Conservation (phyloP, 2,888 invertebrate species). For the Xestia sexstrigata region DNA sequence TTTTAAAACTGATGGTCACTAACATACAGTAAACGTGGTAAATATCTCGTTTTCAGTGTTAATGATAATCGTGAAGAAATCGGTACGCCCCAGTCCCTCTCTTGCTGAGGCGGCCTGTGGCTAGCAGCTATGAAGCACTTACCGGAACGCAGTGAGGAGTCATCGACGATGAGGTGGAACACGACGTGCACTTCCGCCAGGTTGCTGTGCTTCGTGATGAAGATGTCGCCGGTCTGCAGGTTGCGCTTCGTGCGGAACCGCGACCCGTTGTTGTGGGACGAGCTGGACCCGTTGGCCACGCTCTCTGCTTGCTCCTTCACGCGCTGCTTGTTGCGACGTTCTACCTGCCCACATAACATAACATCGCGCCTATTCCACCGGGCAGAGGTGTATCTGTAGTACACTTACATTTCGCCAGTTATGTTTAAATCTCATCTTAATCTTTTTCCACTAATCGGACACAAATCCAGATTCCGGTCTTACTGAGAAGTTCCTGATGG, state of each 20-base stretch:
- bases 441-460: background rate
- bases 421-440: background rate
- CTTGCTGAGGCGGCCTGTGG: background rate
- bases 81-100: background rate
- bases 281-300: slow-evolving; percentile 81
- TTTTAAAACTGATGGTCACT: no score
- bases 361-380: background rate
- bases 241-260: slow-evolving; percentile 84
- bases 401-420: background rate
- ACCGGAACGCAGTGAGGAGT: slow-evolving; percentile 90
- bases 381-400: background rate
- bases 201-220: slow-evolving; percentile 97
- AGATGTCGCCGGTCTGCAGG: slow-evolving; percentile 96
- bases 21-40: no score
- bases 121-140: slow-evolving; percentile 7
- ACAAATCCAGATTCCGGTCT: background rate
- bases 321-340: slow-evolving; percentile 76
- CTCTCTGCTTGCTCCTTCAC: slow-evolving; percentile 59
- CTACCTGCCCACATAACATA: slow-evolving; percentile 69
- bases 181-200: slow-evolving; percentile 98
- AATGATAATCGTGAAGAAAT: no score
- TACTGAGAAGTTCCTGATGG: background rate
- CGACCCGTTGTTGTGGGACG: slow-evolving; percentile 71
- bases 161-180: slow-evolving; percentile 98
- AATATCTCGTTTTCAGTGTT: no score